Evolutionary conservation across 2,888 invertebrate genomes (phyloP), one percentile per base, ranked within the genome.

Genomic region (Caenorhabditis becei): DNA sequence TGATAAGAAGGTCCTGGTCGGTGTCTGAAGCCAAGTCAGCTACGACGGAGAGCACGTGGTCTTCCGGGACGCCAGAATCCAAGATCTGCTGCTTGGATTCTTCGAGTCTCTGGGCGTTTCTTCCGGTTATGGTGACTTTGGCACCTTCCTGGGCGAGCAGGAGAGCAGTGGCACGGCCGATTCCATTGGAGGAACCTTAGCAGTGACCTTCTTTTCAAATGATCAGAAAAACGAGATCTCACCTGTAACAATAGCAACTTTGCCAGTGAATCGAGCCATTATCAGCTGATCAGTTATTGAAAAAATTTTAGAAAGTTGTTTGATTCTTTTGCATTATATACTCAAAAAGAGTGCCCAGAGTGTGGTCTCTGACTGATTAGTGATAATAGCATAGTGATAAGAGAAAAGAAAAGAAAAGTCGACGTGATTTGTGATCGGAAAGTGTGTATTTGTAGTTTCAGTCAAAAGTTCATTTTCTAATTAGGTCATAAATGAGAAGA

Each of bases 101-200:
- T 23, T 72, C 59, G 10, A 82, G 69, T 37, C 69, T 58, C 20
- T 63, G 23, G n/a, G 44, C 44, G 18, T 72, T 72, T 35, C 72
- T 62, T 32, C 72, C 72, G 18, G 62, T 62, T 23, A 72, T 63
- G 18, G 72, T 72, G 54, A 72, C 72, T 54, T 63, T 63, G 1
- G 72, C 72, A 11, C 63, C 63, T 63, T 63, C 32, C 18, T 62
- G 47, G 8, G 72, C 72, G 14, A 72, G 35, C 7, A 63, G 24
- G 28, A 72, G n/a, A 10, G 72, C 72, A 4, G 56, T 35, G 8
- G 71, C 71, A 54, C 71, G 61, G 11, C 71, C 71, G 54, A 71
- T 71, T 44, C 71, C 71, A 28, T 62, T 71, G 35, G 71, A 71
- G 26, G 71, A 71, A 20, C 71, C 71, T 71, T n/a, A 20, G 20